phyloP scores from a whole-genome alignment of 1,140 invertebrate species.

The Phymorhynchus buccinoides region DNA sequence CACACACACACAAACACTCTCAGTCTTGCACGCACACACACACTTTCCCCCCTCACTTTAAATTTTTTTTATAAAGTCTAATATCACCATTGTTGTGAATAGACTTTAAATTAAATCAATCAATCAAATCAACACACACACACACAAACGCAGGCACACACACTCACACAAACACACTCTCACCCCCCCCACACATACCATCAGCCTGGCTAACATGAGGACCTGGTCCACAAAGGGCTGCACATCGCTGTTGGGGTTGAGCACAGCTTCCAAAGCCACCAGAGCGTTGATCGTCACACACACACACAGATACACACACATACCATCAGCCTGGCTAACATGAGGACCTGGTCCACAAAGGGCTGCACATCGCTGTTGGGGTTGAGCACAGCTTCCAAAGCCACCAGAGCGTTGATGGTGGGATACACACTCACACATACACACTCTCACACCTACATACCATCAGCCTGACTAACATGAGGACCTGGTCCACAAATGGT shows the following conservation, averaged over 20 bases:
- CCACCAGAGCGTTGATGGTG: constrained; percentile 66
- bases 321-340: constrained; percentile 85
- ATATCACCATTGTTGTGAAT: too few species aligned
- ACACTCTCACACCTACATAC: too few species aligned
- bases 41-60: too few species aligned
- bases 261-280: constrained; percentile 68
- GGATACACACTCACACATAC: too few species aligned
- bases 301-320: too few species aligned
- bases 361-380: constrained; percentile 82
- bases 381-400: constrained; percentile 70
- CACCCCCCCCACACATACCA: constrained; percentile 33
- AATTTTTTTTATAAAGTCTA: too few species aligned
- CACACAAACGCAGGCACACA: too few species aligned
- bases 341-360: constrained; percentile 86
- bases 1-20: too few species aligned
- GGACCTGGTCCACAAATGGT: constrained; percentile 85
- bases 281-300: constrained; percentile 66
- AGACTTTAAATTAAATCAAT: too few species aligned
- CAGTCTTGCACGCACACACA: too few species aligned
- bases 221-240: constrained; percentile 86
- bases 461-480: constrained; percentile 88
- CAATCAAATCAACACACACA: too few species aligned
- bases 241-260: constrained; percentile 80
- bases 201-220: constrained; percentile 86
- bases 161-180: too few species aligned